Base-by-base conservation (phyloP, 2,113 vertebrate genomes). In the Eptatretus burgeri region DNA sequence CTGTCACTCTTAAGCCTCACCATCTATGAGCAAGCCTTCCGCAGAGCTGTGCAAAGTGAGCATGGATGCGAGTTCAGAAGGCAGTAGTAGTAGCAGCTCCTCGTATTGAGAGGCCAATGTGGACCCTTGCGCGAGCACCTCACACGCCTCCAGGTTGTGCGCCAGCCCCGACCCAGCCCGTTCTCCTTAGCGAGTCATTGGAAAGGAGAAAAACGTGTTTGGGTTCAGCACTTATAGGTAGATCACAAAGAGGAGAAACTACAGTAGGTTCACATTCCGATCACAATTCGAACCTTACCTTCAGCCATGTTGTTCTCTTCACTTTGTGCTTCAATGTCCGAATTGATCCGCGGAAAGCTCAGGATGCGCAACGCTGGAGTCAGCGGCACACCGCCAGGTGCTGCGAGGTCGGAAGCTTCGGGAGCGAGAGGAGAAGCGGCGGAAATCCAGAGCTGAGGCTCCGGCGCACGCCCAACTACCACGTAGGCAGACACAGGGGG, bases 391-490 rank as follows among this genome's bases (percentile, higher is more conserved):
- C 91, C 91, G 63, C 85, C 82, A 3, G 27, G 27, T 7, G 3
- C 7, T 74, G 94, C 86, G 1, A 98, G 95, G 67, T 98, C 91
- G 0, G 81, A 80, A 1, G 86, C 84, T 0, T 83, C 84, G n/a
- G 88, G 84, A 20, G 91, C 91, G 62, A 98, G 95, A 68, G 93
- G 91, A 73, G 85, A 84, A 18, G 95, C 78, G 63, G 88, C 91
- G 1, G 85, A 93, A 51, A 98, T 75, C 73, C 88, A 94, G 77
- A 98, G 91, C 66, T 85, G 88, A 1, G 91, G 91, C 18, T 95
- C 91, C 53, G 95, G 88, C 0, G 91, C 88, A 70, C 93, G 91
- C 70, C 94, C 64, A 49, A 98, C 88, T 84, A 91, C 82, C 53
- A 98, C 76, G 0, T 83, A 86, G 2, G 86, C 27, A 41, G 27